Evolutionary conservation across 2,113 vertebrate species (phyloP).

Genomic region (Otocyon megalotis): DNA sequence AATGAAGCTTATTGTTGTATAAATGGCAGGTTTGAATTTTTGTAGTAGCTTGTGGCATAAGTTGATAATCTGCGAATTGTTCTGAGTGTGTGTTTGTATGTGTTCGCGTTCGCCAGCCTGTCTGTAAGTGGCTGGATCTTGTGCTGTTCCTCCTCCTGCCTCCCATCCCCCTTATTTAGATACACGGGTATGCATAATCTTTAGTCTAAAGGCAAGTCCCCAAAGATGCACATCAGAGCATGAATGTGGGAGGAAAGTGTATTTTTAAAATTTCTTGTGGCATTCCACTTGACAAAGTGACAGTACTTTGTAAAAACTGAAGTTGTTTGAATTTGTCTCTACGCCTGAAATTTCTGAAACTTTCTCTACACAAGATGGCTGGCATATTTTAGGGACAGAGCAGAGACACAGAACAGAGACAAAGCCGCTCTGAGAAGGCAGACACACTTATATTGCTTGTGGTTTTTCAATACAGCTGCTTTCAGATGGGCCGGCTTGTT

Average conservation of each 20-base stretch:
- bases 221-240: not conserved
- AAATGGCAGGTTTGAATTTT: constrained; percentile 70
- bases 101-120: not conserved
- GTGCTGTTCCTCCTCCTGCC: not conserved
- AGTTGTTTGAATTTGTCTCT: constrained; percentile 85
- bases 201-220: not conserved
- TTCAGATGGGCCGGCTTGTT: constrained; percentile 94
- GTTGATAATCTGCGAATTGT: constrained; percentile 58
- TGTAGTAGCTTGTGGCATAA: constrained; percentile 51
- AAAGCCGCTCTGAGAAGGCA: constrained; percentile 95
- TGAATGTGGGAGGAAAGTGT: not conserved
- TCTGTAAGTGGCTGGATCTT: not conserved
- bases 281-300: constrained; percentile 82
- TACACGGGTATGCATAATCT: not conserved
- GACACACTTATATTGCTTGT: constrained; percentile 95
- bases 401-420: constrained; percentile 90
- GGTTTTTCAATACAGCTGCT: constrained; percentile 96
- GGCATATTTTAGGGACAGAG: constrained; percentile 90
- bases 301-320: constrained; percentile 82
- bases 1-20: constrained; percentile 69
- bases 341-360: constrained; percentile 92
- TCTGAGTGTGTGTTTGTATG: not conserved
- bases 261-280: constrained; percentile 76
- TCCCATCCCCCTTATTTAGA: not conserved
- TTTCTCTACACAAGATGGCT: constrained; percentile 96